Conservation (phyloP, 23 tunicate species). For the Botrylloides violaceus region DNA sequence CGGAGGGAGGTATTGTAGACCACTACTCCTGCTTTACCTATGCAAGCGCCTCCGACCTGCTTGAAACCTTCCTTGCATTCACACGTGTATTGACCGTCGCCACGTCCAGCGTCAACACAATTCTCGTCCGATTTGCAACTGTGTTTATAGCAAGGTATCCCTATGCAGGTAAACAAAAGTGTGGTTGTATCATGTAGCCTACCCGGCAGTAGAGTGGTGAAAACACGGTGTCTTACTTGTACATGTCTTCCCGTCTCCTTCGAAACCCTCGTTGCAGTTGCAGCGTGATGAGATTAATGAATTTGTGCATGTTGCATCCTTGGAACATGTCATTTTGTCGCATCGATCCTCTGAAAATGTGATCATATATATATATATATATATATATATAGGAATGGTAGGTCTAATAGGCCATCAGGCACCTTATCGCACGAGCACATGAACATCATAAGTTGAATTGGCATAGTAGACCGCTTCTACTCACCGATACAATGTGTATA, state of each 20-base stretch:
- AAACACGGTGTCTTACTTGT: neutral
- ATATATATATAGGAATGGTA: too few species aligned
- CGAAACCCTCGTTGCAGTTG: conserved; percentile 7
- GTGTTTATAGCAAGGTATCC: conserved; percentile 14
- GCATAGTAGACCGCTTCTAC: too few species aligned
- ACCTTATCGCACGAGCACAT: too few species aligned
- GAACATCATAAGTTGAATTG: too few species aligned
- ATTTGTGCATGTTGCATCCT: conserved; percentile 14
- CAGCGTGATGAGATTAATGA: neutral
- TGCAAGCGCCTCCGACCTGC: neutral
- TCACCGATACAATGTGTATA: neutral
- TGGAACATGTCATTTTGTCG: neutral
- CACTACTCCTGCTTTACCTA: too few species aligned
- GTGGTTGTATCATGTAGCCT: conserved; percentile 5
- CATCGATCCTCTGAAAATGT: conserved; percentile 1
- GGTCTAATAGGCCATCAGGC: too few species aligned
- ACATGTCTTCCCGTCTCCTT: neutral
- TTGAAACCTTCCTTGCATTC: conserved; percentile 12
- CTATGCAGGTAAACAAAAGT: neutral
- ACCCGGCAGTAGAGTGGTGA: neutral
- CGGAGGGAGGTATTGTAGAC: too few species aligned
- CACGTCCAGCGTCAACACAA: conserved; percentile 1
- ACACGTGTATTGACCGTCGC: neutral
- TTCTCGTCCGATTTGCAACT: neutral
- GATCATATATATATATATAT: neutral